Evolutionary conservation across 2,113 vertebrate species (phyloP).

Genomic region (Oryzias celebensis): DNA sequence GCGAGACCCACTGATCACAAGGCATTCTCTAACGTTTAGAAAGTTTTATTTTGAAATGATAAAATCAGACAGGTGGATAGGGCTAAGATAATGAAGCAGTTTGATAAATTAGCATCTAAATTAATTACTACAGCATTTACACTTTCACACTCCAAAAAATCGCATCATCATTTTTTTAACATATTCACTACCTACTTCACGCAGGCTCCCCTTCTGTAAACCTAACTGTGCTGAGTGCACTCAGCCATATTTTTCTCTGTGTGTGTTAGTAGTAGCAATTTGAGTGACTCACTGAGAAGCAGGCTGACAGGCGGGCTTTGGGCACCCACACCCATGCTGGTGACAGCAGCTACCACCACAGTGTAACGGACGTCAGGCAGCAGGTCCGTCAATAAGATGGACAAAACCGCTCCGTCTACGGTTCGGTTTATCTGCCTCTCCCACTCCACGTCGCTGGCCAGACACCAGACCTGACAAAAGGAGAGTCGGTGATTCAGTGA

Average conservation of each 20-base stretch:
- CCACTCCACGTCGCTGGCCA: conserved; percentile 81
- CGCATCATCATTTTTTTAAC: background rate
- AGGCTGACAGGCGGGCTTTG: conserved; percentile 82
- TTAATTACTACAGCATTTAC: background rate
- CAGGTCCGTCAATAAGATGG: conserved; percentile 80
- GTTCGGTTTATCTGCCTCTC: conserved; percentile 88
- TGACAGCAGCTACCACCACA: conserved; percentile 85
- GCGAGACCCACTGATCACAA: background rate
- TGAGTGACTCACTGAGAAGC: conserved; percentile 84
- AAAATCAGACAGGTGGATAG: background rate
- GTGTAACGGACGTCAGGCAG: conserved; percentile 82
- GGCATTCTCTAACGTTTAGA: background rate
- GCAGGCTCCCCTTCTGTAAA: conserved; percentile 7
- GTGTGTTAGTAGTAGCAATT: conserved; percentile 27
- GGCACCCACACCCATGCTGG: conserved; percentile 83
- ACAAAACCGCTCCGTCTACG: conserved; percentile 81
- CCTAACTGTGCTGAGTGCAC: background rate
- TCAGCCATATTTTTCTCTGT: conserved; percentile 8
- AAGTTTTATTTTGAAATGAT: background rate
- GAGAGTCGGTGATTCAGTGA: background rate
- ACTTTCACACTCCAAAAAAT: background rate
- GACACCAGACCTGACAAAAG: conserved; percentile 87
- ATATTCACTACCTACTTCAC: conserved; percentile 1
- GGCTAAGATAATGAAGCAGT: no score
- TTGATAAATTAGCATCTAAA: background rate